Base-by-base conservation (phyloP, 2,797 vertebrate species). In the Lateolabrax maculatus region DNA sequence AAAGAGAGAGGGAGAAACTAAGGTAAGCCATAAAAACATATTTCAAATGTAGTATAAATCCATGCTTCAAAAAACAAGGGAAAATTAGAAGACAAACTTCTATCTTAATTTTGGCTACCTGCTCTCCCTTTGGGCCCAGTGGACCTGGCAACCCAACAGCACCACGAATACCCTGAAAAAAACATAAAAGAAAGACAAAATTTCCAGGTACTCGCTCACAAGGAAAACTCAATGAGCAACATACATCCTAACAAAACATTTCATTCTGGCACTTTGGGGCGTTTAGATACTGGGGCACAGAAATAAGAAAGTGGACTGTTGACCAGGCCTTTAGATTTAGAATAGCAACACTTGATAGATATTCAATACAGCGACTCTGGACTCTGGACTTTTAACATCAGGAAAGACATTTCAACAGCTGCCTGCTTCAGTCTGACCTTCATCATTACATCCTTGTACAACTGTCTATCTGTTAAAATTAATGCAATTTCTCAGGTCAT, bases 131-230 rank as follows among this genome's bases (percentile, higher is more conserved):
- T 44, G 66, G 46, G 18, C 96, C 96, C 0, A 2, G 39, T 15
- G 81, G 72, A 81, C 97, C 96, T 0, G 89, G 82, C 18, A 89
- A 4, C 1, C 96, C 96, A 0, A 75, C 71, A 65, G 77, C 48
- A 75, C 96, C 96, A 4, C 72, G 88, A n/a, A 92, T 90, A 71
- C 96, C 96, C 97, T 97, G 74, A 56, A 78, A 87, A 65, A 64
- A 23, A 48, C 15, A 63, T 0, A 66, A 5, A 25, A 6, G 39
- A 57, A 19, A 23, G 1, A 23, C 0, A 65, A 27, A 19, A 9
- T 29, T 41, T 37, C 3, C 8, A 60, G 4, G 2, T 12, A 60
- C 29, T 36, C 12, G 16, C 25, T 37, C 13, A 31, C 25, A 34
- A 34, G 27, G 21, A 49, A 34, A 13, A 53, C 49, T 37, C n/a